Conservation (phyloP, 2,797 vertebrate genomes). For the Knipowitschia caucasica region DNA sequence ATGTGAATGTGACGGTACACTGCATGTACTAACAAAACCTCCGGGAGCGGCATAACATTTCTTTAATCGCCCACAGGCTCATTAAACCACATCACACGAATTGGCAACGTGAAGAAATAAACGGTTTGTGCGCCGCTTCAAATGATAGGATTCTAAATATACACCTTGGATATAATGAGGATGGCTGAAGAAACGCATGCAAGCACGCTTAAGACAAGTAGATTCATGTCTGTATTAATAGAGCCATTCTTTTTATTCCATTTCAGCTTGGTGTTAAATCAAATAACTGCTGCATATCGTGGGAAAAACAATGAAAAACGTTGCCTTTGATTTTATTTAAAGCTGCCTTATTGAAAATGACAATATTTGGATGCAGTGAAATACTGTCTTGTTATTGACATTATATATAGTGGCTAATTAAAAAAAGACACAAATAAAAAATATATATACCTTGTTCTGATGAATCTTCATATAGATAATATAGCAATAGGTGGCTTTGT, state of each 20-base stretch:
- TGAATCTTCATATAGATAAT: no score
- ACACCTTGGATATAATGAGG: slow-evolving; percentile 38
- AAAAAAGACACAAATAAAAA: no score
- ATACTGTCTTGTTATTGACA: no score
- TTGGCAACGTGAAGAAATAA: slow-evolving; percentile 16
- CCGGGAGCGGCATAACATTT: slow-evolving; percentile 18
- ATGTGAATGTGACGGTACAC: not conserved
- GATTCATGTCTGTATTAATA: not conserved
- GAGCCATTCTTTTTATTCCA: not conserved
- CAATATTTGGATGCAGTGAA: no score
- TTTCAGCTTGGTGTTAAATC: no score
- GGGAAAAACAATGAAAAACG: not conserved
- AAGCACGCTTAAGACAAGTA: slow-evolving; percentile 9
- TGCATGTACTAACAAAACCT: slow-evolving; percentile 24
- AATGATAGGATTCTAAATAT: slow-evolving; percentile 40
- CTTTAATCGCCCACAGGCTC: slow-evolving; percentile 33
- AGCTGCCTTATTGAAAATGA: no score
- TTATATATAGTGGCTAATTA: no score
- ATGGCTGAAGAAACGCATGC: slow-evolving; percentile 15
- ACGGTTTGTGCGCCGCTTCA: slow-evolving; percentile 25
- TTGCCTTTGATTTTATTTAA: not conserved
- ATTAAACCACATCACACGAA: slow-evolving; percentile 45
- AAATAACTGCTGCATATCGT: not conserved
- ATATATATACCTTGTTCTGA: no score
- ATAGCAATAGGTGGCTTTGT: no score